Base-by-base conservation (phyloP, 2,797 vertebrate genomes). In the Sebastes oblongus region DNA sequence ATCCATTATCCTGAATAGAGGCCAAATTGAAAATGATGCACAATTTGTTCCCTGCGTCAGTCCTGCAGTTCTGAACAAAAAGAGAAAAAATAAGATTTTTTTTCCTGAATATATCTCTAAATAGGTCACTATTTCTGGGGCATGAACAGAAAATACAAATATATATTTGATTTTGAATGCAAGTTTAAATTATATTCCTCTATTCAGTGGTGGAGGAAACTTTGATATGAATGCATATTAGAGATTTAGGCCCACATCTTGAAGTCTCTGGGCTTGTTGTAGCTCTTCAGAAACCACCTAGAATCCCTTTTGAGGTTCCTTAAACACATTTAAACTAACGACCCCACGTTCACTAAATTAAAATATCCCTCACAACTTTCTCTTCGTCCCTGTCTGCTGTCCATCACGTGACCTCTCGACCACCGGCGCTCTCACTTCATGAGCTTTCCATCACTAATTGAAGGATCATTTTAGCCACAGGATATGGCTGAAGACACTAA, bases 401-500 rank as follows among this genome's bases (percentile, higher is more conserved):
- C 83, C 66, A 80, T 83, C 83, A 84, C 58, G 52, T 69, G 58
- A 84, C 68, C 72, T 50, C 85, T 78, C 66, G 71, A 72, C 62
- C 66, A 14, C 42, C n/a, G 2, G 2, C 5, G 4, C 72, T 59
- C 72, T 87, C 86, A 86, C 84, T 82, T 89, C 82, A 67, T 79
- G 83, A 86, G 84, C 86, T 88, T 89, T 90, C 84, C 75, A 66
- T 81, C 54, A 62, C 77, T 92, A 92, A 93, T 91, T 93, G 85
- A 88, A 89, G 89, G 83, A 92, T 92, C 78, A 80, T 92, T 92
- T 88, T 76, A 90, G 84, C 86, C 76, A 78, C 85, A 80, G 90
- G 90, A 90, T 86, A 82, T 64, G 85, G 77, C 88, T 86, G 86
- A 88, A 89, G 89, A 91, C 90, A 88, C 84, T 91, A 93, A 94